Conservation (phyloP, 2,888 invertebrate genomes). For the Parochlus steinenii region DNA sequence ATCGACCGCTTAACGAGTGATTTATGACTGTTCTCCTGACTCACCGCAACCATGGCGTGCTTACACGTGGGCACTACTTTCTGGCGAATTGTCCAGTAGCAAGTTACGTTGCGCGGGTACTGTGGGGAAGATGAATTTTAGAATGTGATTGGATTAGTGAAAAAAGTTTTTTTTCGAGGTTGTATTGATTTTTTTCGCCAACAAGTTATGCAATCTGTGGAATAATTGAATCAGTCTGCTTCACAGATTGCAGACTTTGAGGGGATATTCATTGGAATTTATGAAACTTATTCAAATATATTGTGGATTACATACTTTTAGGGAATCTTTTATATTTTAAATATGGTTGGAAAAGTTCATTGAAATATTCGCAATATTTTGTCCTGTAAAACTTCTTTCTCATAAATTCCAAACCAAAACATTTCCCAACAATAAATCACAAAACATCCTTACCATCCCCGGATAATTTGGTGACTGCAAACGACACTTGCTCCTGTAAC, state of each 20-base stretch:
- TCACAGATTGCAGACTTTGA: too few relatives aligned
- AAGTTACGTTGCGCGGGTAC: constrained; percentile 66
- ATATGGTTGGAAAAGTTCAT: too few relatives aligned
- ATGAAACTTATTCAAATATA: too few relatives aligned
- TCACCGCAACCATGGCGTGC: constrained; percentile 77
- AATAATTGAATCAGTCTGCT: too few relatives aligned
- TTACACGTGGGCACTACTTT: constrained; percentile 76
- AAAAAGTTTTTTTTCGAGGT: not conserved
- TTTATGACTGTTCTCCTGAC: constrained; percentile 54
- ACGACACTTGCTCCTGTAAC: constrained; percentile 68
- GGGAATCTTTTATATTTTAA: not conserved
- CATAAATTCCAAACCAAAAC: not conserved
- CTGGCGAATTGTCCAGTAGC: constrained; percentile 75
- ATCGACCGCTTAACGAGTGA: constrained; percentile 29
- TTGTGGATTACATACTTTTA: too few relatives aligned
- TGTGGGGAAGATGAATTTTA: too few relatives aligned
- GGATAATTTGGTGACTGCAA: constrained; percentile 84
- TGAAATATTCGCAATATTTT: constrained; percentile 19
- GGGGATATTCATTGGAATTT: too few relatives aligned
- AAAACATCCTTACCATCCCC: too few relatives aligned
- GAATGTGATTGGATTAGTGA: constrained; percentile 17
- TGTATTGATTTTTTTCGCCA: too few relatives aligned
- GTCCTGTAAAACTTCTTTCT: constrained; percentile 2
- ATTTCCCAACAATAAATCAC: constrained; percentile 41
- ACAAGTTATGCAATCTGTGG: too few relatives aligned